Conservation (phyloP, 2,113 vertebrate species). For the Synodontis membranacea region DNA sequence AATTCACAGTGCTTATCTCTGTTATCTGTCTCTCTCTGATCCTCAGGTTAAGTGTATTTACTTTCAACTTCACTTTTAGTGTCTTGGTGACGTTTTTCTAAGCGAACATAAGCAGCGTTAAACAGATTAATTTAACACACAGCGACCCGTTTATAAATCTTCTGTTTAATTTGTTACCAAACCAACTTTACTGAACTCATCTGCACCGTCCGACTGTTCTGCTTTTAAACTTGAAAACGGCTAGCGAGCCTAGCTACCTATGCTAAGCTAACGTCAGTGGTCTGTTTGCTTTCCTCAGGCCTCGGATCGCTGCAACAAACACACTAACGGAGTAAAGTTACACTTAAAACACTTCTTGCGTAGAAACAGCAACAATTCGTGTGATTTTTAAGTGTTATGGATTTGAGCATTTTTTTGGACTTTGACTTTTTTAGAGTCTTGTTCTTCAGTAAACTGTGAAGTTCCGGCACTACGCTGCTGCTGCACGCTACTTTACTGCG, state of each 20-base stretch:
- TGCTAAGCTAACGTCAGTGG: constrained; percentile 39
- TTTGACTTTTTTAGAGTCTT: neutral
- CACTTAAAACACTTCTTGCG: neutral
- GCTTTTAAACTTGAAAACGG: constrained; percentile 8
- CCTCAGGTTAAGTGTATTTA: neutral
- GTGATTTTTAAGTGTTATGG: neutral
- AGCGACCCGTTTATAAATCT: neutral
- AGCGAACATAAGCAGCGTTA: neutral
- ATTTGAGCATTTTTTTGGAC: neutral
- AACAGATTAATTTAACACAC: neutral
- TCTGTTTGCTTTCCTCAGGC: neutral
- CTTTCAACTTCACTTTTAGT: neutral
- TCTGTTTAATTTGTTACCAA: neutral
- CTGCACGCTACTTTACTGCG: neutral
- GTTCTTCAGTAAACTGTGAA: neutral
- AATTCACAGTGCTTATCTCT: neutral
- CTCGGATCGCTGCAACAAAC: neutral
- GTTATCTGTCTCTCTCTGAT: too few species aligned
- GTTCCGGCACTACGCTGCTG: neutral
- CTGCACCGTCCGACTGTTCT: neutral
- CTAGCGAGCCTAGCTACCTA: constrained; percentile 3
- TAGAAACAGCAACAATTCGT: neutral
- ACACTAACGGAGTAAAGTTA: neutral
- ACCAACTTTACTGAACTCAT: neutral
- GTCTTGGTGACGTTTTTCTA: neutral